phyloP scores from a whole-genome alignment of 1,140 invertebrate species.

The Macrobrachium nipponense region DNA sequence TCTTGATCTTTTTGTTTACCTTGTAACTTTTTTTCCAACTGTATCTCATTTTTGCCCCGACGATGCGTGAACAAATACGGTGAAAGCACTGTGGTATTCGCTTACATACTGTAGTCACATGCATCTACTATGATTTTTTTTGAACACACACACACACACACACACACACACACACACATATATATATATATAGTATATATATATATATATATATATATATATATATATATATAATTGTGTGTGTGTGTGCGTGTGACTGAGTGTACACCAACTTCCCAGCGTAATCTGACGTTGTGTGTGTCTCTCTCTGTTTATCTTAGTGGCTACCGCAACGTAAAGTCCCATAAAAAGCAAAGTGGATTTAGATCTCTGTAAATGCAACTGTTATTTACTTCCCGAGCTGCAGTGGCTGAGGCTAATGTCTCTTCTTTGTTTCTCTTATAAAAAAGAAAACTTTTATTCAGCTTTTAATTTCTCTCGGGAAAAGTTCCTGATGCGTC shows the following conservation, averaged over 20 bases:
- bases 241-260: not conserved
- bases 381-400: not conserved
- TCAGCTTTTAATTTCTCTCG: not conserved
- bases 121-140: no score
- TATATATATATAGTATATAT: conserved; percentile 7
- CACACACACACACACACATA: conserved; percentile 8
- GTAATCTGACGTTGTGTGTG: no score
- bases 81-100: no score
- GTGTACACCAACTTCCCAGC: not conserved
- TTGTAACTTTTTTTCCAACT: no score
- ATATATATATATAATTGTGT: conserved; percentile 23
- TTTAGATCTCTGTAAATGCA: not conserved
- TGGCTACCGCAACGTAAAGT: not conserved
- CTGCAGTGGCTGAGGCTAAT: not conserved
- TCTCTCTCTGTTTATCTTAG: no score
- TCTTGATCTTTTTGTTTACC: no score
- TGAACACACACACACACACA: no score
- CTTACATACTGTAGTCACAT: no score
- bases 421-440: not conserved
- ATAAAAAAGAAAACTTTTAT: conserved; percentile 1
- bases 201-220: conserved; percentile 36
- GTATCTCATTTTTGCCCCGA: no score
- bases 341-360: not conserved
- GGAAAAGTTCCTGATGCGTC: not conserved
- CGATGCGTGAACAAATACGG: no score